Percentiles rank a stretch among this genome's conserved stretches.
phyloP scores from a whole-genome alignment of 92 coral and sea anemone genomes.

The Hydrozoanthus gracilis region DNA sequence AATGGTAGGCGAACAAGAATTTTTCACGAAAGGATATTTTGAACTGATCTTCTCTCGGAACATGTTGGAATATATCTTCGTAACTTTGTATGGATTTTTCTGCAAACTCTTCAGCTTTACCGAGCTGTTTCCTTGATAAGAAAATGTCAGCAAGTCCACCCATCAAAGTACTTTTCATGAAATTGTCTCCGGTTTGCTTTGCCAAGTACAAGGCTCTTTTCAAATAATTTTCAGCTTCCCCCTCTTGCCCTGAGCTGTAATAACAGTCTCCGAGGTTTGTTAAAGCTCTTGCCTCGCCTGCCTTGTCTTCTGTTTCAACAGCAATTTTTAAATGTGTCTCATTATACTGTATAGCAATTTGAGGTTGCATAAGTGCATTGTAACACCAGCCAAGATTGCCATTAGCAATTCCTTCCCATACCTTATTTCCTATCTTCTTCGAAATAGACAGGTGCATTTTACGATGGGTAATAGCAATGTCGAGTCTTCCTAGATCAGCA shows the following conservation, averaged over 20 bases:
- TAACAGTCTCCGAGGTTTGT: background rate
- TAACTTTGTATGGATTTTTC: background rate
- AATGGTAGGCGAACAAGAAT: background rate
- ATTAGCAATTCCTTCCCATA: background rate
- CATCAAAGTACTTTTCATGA: background rate
- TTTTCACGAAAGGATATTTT: conserved; percentile 19
- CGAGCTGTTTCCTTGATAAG: background rate
- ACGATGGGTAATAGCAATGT: background rate
- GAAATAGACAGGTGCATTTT: background rate
- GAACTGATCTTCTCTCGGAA: conserved; percentile 4
- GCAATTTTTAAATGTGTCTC: background rate
- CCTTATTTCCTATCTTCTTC: background rate
- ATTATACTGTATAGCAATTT: background rate
- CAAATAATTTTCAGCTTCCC: background rate
- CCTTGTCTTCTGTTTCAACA: background rate
- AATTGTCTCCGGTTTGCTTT: background rate
- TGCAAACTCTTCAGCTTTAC: background rate
- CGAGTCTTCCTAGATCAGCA: background rate
- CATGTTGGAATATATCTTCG: conserved; percentile 5
- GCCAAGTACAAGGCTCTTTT: background rate
- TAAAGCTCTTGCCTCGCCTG: background rate
- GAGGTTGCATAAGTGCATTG: background rate
- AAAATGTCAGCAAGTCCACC: background rate
- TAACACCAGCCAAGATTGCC: background rate
- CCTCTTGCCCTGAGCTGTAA: background rate